Evolutionary conservation across 2,888 invertebrate species (phyloP).

Genomic region (Celastrina argiolus): DNA sequence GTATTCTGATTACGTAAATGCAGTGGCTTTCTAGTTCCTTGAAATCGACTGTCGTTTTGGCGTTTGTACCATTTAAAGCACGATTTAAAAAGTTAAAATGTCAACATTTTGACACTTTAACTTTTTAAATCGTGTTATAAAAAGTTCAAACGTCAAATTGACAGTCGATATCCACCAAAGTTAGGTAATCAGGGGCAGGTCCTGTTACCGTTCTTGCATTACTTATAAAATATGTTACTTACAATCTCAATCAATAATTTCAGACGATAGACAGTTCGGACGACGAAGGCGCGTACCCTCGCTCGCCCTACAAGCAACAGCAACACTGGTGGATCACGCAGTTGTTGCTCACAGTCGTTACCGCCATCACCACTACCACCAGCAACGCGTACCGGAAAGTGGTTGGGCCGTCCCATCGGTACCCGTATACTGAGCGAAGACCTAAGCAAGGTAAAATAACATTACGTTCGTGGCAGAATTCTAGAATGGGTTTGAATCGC

Average conservation of each 20-base stretch:
- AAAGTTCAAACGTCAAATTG: too few species aligned
- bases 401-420: slow-evolving; percentile 58
- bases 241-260: slow-evolving; percentile 14
- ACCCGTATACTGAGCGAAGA: slow-evolving; percentile 60
- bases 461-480: too few species aligned
- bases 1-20: too few species aligned
- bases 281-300: slow-evolving; percentile 53
- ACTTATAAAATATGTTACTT: background rate
- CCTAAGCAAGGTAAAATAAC: slow-evolving; percentile 56
- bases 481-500: too few species aligned
- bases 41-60: too few species aligned
- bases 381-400: slow-evolving; percentile 49
- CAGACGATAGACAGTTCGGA: slow-evolving; percentile 65
- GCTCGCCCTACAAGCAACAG: slow-evolving; percentile 36
- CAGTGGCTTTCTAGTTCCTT: too few species aligned
- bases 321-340: slow-evolving; percentile 65
- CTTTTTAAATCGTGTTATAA: too few species aligned
- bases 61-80: too few species aligned
- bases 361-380: slow-evolving; percentile 46
- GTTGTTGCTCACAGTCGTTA: slow-evolving; percentile 48
- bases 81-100: too few species aligned
- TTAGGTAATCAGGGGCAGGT: too few species aligned
- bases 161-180: too few species aligned
- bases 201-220: background rate
- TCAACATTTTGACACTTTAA: too few species aligned